These are phyloP conservation scores for Gymnopithys bicolor DNA, from an alignment of 2,797 vertebrate genomes.

Conservation along the genomic window DNA sequence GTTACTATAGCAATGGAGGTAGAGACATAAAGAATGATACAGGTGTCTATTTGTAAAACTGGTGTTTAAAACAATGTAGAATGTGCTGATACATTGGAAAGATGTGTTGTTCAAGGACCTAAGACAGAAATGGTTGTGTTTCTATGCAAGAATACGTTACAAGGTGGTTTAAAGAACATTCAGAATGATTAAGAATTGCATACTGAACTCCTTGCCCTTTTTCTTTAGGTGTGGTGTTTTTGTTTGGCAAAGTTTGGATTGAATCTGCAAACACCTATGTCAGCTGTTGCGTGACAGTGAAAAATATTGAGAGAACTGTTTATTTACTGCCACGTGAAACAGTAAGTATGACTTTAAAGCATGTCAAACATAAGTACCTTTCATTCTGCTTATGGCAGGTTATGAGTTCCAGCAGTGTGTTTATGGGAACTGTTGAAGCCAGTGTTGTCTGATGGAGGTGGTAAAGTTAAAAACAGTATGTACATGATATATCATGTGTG, in stretches of 20 bases:
- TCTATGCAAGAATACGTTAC: neutral
- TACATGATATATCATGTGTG: rapidly evolving
- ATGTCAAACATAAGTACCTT: slow-evolving; percentile 36
- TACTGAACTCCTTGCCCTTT: slow-evolving; percentile 11
- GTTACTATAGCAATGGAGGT: slow-evolving; percentile 30
- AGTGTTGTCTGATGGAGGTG: neutral
- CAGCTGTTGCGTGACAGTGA: slow-evolving; percentile 95
- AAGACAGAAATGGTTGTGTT: slow-evolving; percentile 10
- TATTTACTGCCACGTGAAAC: slow-evolving; percentile 92
- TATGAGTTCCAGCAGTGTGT: neutral
- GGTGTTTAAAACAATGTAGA: neutral
- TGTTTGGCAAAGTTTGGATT: slow-evolving; percentile 98
- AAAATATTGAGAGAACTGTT: slow-evolving; percentile 93
- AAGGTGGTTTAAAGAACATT: neutral
- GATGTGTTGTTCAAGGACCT: neutral
- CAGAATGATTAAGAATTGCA: neutral
- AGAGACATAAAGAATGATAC: neutral
- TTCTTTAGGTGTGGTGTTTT: slow-evolving; percentile 89
- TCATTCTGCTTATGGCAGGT: slow-evolving; percentile 28
- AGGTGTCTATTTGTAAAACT: neutral
- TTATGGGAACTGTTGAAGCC: neutral
- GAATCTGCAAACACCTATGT: slow-evolving; percentile 88
- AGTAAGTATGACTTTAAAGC: slow-evolving; percentile 75
- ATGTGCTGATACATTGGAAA: neutral
- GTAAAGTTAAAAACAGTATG: neutral